These are phyloP conservation scores for Frankliniella fusca DNA, from an alignment of 2,888 invertebrate genomes.

Conservation along the genomic window DNA sequence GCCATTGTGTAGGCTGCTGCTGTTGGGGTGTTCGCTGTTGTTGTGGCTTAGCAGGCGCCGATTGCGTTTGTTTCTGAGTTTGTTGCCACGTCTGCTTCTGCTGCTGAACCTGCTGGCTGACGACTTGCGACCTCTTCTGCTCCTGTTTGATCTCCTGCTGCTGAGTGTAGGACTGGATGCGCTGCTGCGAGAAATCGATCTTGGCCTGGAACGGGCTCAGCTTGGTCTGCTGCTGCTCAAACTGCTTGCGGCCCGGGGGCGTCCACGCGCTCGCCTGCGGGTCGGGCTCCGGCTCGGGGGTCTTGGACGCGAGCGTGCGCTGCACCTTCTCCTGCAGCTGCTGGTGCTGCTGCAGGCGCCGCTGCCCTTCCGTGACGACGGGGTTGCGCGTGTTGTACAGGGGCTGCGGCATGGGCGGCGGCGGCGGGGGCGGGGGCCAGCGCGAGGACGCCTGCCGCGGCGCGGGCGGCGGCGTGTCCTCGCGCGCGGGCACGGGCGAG, in stretches of 20 bases:
- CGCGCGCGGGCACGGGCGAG: not conserved
- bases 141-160: slow-evolving; percentile 4
- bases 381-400: slow-evolving; percentile 21
- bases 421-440: slow-evolving; percentile 13
- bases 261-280: slow-evolving; percentile 7
- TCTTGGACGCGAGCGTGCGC: not conserved
- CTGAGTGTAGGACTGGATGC: not conserved
- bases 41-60: not conserved
- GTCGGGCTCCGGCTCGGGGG: slow-evolving; percentile 2
- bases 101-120: not conserved
- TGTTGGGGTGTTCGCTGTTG: not conserved
- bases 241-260: not conserved
- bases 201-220: not conserved
- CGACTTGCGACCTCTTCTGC: not conserved
- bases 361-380: not conserved
- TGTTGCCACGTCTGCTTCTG: not conserved
- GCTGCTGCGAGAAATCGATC: slow-evolving; percentile 3
- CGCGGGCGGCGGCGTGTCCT: slow-evolving; percentile 6
- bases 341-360: slow-evolving; percentile 16
- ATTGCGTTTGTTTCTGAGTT: not conserved
- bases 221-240: not conserved
- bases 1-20: not conserved
- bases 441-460: not conserved
- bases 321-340: slow-evolving; percentile 5
- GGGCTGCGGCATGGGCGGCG: slow-evolving; percentile 14